Conservation (phyloP, 2,113 vertebrate genomes). For the human (Homo sapiens) region DNA sequence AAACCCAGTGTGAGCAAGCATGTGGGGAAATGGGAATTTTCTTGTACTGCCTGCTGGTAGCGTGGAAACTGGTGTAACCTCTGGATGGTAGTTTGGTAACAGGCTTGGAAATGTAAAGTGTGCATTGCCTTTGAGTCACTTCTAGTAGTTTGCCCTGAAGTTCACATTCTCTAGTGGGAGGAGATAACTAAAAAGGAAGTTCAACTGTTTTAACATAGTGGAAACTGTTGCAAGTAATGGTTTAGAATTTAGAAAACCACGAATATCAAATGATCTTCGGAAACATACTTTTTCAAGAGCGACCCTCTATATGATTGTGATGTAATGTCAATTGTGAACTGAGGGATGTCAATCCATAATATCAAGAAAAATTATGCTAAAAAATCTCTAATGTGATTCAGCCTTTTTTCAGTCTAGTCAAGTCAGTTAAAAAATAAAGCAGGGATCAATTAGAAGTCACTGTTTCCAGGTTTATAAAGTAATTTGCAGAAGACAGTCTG, state of each 20-base stretch:
- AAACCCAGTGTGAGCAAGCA: neutral
- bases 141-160: slow-evolving; percentile 9
- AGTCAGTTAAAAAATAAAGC: slow-evolving; percentile 23
- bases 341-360: neutral
- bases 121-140: neutral
- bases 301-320: neutral
- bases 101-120: neutral
- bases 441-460: slow-evolving; percentile 20
- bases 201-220: neutral
- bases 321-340: neutral
- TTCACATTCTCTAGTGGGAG: neutral
- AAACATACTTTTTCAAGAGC: neutral
- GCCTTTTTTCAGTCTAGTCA: neutral
- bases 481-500: neutral
- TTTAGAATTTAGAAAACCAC: neutral
- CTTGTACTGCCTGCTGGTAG: neutral
- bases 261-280: neutral
- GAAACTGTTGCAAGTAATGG: neutral
- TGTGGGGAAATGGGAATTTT: neutral
- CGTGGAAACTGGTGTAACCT: neutral
- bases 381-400: neutral
- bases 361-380: neutral
- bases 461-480: slow-evolving; percentile 16
- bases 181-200: neutral
- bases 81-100: neutral